A percentile compares a stretch with the other conserved stretches of the same genome.
Conservation (phyloP, 2,888 invertebrate genomes). For the Augiades crinisus region DNA sequence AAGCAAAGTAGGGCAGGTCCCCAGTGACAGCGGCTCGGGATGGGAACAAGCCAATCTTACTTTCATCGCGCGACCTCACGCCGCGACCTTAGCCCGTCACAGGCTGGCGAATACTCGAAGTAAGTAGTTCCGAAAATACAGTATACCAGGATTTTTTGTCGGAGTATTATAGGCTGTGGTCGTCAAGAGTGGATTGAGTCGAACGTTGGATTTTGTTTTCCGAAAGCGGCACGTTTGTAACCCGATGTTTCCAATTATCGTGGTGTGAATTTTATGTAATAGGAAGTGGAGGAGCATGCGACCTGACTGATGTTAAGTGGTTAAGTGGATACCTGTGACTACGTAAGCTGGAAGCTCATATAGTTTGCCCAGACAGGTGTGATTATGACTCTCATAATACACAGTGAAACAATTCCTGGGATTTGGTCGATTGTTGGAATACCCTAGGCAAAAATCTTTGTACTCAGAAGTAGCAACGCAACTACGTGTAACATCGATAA, state of each 20-base stretch:
- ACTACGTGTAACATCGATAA: too few species aligned
- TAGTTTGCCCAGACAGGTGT: too few species aligned
- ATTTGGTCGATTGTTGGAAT: too few species aligned
- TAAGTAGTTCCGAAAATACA: slow-evolving; percentile 8
- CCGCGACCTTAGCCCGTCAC: slow-evolving; percentile 42
- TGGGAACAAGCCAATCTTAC: slow-evolving; percentile 52
- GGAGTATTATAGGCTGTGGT: slow-evolving; percentile 5
- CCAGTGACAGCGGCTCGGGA: slow-evolving; percentile 39
- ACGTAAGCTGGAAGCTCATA: too few species aligned
- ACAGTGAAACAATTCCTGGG: too few species aligned
- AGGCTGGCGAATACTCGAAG: slow-evolving; percentile 5
- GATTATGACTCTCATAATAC: too few species aligned
- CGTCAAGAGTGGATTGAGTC: background rate
- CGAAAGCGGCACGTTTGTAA: background rate
- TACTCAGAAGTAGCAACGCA: too few species aligned
- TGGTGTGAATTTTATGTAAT: too few species aligned
- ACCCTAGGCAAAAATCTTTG: too few species aligned
- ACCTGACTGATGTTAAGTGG: too few species aligned
- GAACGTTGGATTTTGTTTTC: background rate
- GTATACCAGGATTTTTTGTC: background rate
- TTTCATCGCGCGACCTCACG: slow-evolving; percentile 69
- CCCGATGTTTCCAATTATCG: background rate
- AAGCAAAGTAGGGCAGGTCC: slow-evolving; percentile 16
- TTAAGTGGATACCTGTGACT: too few species aligned
- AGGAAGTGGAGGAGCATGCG: too few species aligned